These are phyloP conservation scores for Drosophila leonis DNA, from an alignment of 2,888 invertebrate species.

Conservation along the genomic window DNA sequence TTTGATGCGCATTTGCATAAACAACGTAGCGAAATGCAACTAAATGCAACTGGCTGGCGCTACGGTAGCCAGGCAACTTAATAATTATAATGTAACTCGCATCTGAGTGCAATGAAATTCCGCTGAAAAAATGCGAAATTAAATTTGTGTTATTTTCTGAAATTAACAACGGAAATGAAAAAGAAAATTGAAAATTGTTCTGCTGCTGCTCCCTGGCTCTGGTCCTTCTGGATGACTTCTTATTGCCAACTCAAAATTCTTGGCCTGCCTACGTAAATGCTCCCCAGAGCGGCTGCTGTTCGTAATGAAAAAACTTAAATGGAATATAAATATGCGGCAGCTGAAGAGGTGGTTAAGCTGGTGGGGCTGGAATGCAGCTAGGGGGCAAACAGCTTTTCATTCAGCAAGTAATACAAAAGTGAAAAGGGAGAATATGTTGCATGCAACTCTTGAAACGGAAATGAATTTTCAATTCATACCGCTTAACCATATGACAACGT, in stretches of 20 bases:
- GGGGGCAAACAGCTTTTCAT: slow-evolving; percentile 18
- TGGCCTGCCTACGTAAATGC: slow-evolving; percentile 32
- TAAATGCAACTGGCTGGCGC: slow-evolving; percentile 43
- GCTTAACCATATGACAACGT: slow-evolving; percentile 25
- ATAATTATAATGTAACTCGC: slow-evolving; percentile 48
- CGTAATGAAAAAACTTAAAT: slow-evolving; percentile 79
- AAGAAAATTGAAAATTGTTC: slow-evolving; percentile 72
- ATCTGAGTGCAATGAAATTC: slow-evolving; percentile 32
- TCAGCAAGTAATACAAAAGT: slow-evolving; percentile 13
- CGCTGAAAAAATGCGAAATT: slow-evolving; percentile 55
- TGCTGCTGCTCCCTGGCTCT: background rate
- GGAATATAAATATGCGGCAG: slow-evolving; percentile 59
- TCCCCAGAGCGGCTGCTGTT: slow-evolving; percentile 38
- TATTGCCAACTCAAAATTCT: slow-evolving; percentile 49
- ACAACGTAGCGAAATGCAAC: slow-evolving; percentile 46
- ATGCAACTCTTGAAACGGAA: background rate
- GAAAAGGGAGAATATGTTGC: background rate
- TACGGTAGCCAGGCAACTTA: slow-evolving; percentile 46
- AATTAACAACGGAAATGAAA: slow-evolving; percentile 80
- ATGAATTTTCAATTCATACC: slow-evolving; percentile 1
- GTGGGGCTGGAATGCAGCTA: background rate
- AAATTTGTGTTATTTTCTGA: slow-evolving; percentile 79
- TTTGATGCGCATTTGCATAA: slow-evolving; percentile 76
- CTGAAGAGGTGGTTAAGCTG: slow-evolving; percentile 1
- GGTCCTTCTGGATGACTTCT: slow-evolving; percentile 28